Evolutionary conservation across 1,140 invertebrate genomes (phyloP), one percentile per base, ranked within the genome.

Genomic region (Alviniconcha marisindica): DNA sequence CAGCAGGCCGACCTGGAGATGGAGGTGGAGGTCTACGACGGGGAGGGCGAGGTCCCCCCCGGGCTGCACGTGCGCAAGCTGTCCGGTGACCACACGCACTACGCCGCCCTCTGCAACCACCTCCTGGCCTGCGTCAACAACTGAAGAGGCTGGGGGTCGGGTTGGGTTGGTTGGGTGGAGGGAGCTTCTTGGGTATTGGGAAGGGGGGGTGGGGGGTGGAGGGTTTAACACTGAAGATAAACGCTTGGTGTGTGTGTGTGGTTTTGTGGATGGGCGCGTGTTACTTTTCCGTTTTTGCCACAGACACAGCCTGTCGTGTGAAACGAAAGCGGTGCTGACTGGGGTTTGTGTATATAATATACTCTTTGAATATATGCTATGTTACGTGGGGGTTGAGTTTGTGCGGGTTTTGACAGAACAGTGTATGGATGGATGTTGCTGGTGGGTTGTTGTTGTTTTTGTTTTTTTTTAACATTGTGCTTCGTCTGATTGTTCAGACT

Each of bases 1-100:
- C 96, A 96, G 91, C 97, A 97, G 91, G 96, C 96, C 4, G 97
- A 97, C 4, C 96, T 97, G 86, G 96, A 97, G 92, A 97, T 98
- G 73, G 97, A 98, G 91, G 91, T 98, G 85, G 95, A 97, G 88
- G 95, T 98, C 0, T 96, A 95, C 90, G 88, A 91, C 28, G 89
- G 90, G 14, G 88, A 91, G 56, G 90, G 90, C 10, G 87, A 88
- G 0, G 86, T 89, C 63, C 88, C 91, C 33, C 97, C 97, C 87
- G 96, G 97, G 12, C 95, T 98, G 83, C 98, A 98, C 90, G 96
- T 98, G 95, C 94, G 97, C 82, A 94, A 97, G 91, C 97, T 98
- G 85, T 98, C 97, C 0, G 97, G 97, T 2, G 97, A 98, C 93
- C 96, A 97, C 92, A 94, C 96, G 83, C 96, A 97, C 90, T 98